These are phyloP conservation scores for Polypterus senegalus DNA, from an alignment of 2,113 vertebrate species.

Conservation along the genomic window DNA sequence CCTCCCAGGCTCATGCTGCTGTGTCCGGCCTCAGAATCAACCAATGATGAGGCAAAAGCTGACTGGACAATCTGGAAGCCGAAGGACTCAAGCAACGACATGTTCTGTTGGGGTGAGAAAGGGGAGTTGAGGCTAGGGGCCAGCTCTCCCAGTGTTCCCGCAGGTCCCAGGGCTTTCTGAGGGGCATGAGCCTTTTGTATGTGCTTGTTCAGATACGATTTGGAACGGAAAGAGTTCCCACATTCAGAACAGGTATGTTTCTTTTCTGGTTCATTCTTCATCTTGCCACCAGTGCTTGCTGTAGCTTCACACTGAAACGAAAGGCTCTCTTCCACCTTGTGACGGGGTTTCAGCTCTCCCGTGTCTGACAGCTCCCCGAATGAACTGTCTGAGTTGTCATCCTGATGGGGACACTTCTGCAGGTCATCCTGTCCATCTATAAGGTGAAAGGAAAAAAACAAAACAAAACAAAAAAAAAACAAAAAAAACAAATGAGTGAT, in stretches of 20 bases:
- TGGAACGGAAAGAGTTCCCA: slow-evolving; percentile 93
- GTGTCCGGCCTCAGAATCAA: slow-evolving; percentile 82
- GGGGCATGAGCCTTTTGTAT: slow-evolving; percentile 86
- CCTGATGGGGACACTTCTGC: slow-evolving; percentile 90
- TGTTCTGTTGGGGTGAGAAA: slow-evolving; percentile 96
- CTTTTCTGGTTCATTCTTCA: slow-evolving; percentile 79
- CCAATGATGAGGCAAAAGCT: slow-evolving; percentile 87
- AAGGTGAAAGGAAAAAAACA: slow-evolving; percentile 10
- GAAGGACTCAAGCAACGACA: slow-evolving; percentile 96
- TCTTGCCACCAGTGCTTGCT: slow-evolving; percentile 69
- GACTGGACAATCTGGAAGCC: slow-evolving; percentile 98
- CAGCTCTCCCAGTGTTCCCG: slow-evolving; percentile 59
- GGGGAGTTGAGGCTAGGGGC: slow-evolving; percentile 73
- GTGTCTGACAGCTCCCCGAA: slow-evolving; percentile 83
- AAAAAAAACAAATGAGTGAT: not conserved
- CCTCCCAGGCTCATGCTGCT: slow-evolving; percentile 79
- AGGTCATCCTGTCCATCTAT: slow-evolving; percentile 63
- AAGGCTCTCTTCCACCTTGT: slow-evolving; percentile 73
- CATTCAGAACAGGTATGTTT: slow-evolving; percentile 86
- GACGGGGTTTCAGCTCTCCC: slow-evolving; percentile 80
- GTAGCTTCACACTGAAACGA: slow-evolving; percentile 57
- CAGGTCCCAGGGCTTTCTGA: slow-evolving; percentile 44
- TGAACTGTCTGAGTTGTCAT: slow-evolving; percentile 84
- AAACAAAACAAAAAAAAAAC: not conserved
- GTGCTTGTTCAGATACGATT: slow-evolving; percentile 98